Conservation (phyloP, 2,888 invertebrate genomes). For the Drosophila pseudotakahashii region DNA sequence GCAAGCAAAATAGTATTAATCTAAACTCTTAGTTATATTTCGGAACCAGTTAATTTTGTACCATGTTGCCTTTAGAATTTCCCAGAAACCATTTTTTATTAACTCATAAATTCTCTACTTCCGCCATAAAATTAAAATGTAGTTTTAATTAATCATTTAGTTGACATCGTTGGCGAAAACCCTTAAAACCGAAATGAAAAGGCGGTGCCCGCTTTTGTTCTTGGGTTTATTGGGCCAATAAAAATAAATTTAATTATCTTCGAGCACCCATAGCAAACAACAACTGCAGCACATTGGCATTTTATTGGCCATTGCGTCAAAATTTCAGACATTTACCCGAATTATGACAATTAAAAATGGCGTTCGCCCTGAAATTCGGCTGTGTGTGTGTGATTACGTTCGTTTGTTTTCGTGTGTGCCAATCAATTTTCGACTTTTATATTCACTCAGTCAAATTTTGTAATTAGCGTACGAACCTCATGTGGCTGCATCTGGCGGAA, state of each 20-base stretch:
- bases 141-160: conserved; percentile 2
- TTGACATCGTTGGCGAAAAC: conserved; percentile 4
- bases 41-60: background rate
- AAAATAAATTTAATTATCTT: conserved; percentile 53
- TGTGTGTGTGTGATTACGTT: conserved; percentile 8
- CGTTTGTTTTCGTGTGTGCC: conserved; percentile 62
- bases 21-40: no score
- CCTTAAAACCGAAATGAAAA: background rate
- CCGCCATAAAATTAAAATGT: conserved; percentile 6
- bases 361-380: conserved; percentile 8
- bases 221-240: conserved; percentile 35
- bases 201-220: conserved; percentile 19
- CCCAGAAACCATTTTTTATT: background rate
- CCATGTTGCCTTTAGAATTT: background rate
- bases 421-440: conserved; percentile 78
- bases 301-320: conserved; percentile 58
- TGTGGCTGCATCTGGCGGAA: conserved; percentile 55
- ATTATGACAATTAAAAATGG: conserved; percentile 67
- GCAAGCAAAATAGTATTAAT: background rate
- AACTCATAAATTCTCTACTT: background rate
- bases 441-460: conserved; percentile 73
- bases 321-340: conserved; percentile 52
- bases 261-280: conserved; percentile 46
- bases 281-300: conserved; percentile 42
- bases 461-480: conserved; percentile 68